Conservation (phyloP, 2,888 invertebrate species). For the Ochropleura leucogaster region DNA sequence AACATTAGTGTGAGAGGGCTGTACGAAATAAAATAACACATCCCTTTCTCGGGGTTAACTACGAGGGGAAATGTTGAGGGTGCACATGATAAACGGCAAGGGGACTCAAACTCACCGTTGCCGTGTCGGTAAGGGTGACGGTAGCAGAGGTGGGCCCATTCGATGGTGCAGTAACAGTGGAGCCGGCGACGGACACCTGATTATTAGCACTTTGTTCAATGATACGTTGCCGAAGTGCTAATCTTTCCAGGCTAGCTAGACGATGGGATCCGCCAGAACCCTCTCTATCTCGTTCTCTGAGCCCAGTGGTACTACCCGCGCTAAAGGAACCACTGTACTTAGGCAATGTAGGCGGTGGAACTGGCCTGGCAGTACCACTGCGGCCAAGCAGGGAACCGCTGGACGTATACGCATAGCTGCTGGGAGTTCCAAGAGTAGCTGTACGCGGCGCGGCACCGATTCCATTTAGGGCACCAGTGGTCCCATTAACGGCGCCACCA, state of each 20-base stretch:
- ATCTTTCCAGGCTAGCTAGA: conserved; percentile 95
- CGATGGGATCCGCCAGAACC: conserved; percentile 94
- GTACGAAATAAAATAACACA: conserved; percentile 81
- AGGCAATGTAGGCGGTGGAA: conserved; percentile 94
- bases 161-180: conserved; percentile 75
- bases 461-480: conserved; percentile 85
- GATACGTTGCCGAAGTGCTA: conserved; percentile 95
- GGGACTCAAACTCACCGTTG: conserved; percentile 89
- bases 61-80: conserved; percentile 86
- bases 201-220: conserved; percentile 92
- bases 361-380: conserved; percentile 92
- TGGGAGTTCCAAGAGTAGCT: conserved; percentile 89
- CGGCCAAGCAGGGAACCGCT: conserved; percentile 91
- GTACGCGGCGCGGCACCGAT: conserved; percentile 87
- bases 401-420: conserved; percentile 92
- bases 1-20: conserved; percentile 65
- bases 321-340: conserved; percentile 95
- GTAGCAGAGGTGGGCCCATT: conserved; percentile 87
- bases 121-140: conserved; percentile 89
- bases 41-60: conserved; percentile 85
- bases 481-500: conserved; percentile 87
- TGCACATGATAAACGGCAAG: conserved; percentile 80
- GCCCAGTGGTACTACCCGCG: conserved; percentile 92
- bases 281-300: conserved; percentile 92
- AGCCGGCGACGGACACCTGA: conserved; percentile 80